phyloP scores from a whole-genome alignment of 2,888 invertebrate genomes.

The Hecatera dysodea region DNA sequence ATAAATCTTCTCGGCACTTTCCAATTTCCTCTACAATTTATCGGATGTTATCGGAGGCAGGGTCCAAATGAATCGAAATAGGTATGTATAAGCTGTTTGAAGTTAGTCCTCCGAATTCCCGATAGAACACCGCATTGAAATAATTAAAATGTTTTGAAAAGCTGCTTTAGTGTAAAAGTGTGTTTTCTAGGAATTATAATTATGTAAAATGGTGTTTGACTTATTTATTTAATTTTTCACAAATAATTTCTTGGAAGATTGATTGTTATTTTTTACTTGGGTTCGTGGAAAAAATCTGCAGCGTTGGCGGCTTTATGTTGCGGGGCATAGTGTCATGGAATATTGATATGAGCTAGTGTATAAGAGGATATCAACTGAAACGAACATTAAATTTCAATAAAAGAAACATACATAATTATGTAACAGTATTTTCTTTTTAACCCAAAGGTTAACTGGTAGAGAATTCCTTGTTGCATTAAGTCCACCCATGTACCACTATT shows the following conservation, averaged over 20 bases:
- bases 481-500: too few species aligned
- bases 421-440: too few species aligned
- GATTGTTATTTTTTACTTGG: neutral
- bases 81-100: constrained; percentile 45
- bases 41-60: constrained; percentile 54
- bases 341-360: neutral
- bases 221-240: neutral
- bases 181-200: neutral
- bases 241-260: neutral
- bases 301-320: too few species aligned
- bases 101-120: neutral
- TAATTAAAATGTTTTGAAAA: constrained; percentile 18
- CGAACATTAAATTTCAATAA: too few species aligned
- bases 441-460: too few species aligned
- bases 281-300: neutral
- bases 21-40: constrained; percentile 69
- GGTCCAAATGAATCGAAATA: constrained; percentile 56
- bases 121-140: constrained; percentile 20
- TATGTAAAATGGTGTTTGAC: neutral
- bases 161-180: neutral
- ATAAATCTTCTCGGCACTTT: constrained; percentile 71
- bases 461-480: too few species aligned
- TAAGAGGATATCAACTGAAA: neutral
- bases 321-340: neutral
- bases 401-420: too few species aligned